These are phyloP conservation scores for Plagodis dolabraria DNA, from an alignment of 2,888 invertebrate genomes.

Conservation along the genomic window DNA sequence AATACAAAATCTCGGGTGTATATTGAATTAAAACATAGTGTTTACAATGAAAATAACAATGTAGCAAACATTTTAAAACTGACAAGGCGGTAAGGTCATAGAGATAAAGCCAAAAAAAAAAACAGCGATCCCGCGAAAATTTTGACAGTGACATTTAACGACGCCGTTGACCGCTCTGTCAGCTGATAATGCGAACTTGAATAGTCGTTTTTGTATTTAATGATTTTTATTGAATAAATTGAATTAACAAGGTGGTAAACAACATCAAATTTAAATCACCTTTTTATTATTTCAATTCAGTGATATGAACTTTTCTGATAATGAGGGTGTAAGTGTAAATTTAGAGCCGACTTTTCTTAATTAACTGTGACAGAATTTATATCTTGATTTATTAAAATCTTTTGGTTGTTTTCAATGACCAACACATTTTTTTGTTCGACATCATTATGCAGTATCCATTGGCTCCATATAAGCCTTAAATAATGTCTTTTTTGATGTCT, in stretches of 20 bases:
- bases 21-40: too few relatives aligned
- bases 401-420: neutral
- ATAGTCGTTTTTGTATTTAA: too few relatives aligned
- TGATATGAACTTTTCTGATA: constrained; percentile 76
- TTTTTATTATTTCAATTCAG: constrained; percentile 1
- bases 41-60: too few relatives aligned
- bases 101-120: too few relatives aligned
- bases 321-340: constrained; percentile 76
- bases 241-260: neutral
- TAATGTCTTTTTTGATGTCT: neutral
- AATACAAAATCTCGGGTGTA: too few relatives aligned
- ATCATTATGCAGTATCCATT: neutral
- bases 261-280: neutral
- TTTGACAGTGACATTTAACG: too few relatives aligned
- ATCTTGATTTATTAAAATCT: neutral
- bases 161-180: too few relatives aligned
- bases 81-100: too few relatives aligned
- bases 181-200: too few relatives aligned
- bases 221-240: constrained; percentile 1
- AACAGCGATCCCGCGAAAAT: too few relatives aligned
- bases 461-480: neutral
- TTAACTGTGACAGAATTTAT: neutral
- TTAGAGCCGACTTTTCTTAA: neutral
- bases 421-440: neutral
- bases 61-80: too few relatives aligned